These are phyloP conservation scores for Lytechinus variegatus DNA, from an alignment of 35 echinoderm and acorn worm genomes.

Conservation along the genomic window DNA sequence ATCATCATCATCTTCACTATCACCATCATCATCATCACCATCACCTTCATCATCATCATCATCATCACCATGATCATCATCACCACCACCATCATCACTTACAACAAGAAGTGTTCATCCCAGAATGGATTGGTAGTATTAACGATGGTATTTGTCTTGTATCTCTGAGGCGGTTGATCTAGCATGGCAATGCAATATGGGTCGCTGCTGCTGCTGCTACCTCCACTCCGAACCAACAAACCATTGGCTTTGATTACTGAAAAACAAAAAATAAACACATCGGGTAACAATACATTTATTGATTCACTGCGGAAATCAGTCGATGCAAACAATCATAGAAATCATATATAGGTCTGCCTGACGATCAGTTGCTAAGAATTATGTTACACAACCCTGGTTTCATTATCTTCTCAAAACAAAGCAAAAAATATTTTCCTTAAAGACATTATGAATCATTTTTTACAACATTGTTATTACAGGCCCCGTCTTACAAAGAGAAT, in stretches of 20 bases:
- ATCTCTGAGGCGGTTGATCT: background rate
- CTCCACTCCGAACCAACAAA: conserved; percentile 60
- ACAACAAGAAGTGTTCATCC: conserved; percentile 94
- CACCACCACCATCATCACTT: conserved; percentile 44
- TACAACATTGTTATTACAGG: no score
- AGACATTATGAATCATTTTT: no score
- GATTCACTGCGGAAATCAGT: no score
- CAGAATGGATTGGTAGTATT: conserved; percentile 76
- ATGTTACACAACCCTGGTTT: no score
- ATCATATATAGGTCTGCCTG: no score
- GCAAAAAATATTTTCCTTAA: no score
- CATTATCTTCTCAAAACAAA: no score
- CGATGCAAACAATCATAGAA: no score
- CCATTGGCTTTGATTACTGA: conserved; percentile 89
- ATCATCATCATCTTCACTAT: background rate
- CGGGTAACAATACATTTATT: no score
- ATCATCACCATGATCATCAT: background rate
- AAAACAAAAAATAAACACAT: no score
- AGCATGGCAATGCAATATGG: conserved; percentile 92
- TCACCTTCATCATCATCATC: background rate
- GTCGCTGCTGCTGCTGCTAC: conserved; percentile 65
- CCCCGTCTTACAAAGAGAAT: no score
- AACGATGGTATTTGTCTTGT: background rate
- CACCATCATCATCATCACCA: background rate
- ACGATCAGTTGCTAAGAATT: no score